Conservation (phyloP, 2,888 invertebrate genomes). For the Rhingia campestris region DNA sequence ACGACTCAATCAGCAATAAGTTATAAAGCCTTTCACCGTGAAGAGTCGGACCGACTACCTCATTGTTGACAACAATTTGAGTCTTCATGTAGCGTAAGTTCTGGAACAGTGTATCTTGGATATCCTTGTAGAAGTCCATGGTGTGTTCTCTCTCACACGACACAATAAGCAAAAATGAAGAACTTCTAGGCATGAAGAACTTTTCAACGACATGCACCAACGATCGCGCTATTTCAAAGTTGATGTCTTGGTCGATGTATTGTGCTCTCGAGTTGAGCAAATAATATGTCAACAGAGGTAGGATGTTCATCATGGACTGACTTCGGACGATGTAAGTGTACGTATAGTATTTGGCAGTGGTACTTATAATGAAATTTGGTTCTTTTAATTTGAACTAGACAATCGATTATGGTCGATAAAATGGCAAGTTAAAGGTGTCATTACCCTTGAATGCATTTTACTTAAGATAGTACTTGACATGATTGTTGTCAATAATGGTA, state of each 20-base stretch:
- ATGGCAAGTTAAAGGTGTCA: no score
- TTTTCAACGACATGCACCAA: conserved; percentile 76
- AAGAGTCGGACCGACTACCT: neutral
- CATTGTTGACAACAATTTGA: conserved; percentile 75
- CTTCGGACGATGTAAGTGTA: neutral
- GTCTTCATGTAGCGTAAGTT: conserved; percentile 76
- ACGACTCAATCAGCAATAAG: conserved; percentile 77
- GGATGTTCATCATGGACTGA: conserved; percentile 29
- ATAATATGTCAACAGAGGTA: conserved; percentile 17
- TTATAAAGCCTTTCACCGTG: conserved; percentile 69
- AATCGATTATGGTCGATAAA: neutral
- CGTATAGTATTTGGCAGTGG: neutral
- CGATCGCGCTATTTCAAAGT: conserved; percentile 75
- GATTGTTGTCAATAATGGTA: no score
- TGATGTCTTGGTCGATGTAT: conserved; percentile 59
- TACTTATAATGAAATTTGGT: neutral
- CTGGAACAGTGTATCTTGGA: conserved; percentile 75
- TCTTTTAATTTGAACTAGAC: no score
- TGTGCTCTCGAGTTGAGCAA: conserved; percentile 14
- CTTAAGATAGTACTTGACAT: no score
- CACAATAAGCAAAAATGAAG: conserved; percentile 76
- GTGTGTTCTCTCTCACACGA: conserved; percentile 76
- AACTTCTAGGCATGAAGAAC: conserved; percentile 75
- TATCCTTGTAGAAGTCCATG: conserved; percentile 75
- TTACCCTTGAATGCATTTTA: no score